Conservation (phyloP, 2,888 invertebrate genomes). For the Eremobia ochroleuca region DNA sequence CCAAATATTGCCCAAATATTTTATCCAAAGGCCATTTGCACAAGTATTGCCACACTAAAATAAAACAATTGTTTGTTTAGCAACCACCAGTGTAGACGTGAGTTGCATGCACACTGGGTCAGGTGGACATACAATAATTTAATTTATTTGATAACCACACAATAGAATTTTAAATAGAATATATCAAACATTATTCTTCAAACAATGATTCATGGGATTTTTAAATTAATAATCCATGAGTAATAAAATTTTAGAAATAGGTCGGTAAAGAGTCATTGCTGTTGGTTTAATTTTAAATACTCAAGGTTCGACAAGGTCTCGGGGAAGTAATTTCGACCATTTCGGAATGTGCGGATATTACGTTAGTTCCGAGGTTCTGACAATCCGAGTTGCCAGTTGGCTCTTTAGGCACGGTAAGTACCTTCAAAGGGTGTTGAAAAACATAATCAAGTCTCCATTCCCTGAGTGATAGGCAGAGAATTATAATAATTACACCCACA, state of each 20-base stretch:
- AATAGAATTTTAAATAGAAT: conserved; percentile 16
- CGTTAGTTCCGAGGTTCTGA: conserved; percentile 28
- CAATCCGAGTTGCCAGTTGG: conserved; percentile 13
- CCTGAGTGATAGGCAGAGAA: neutral
- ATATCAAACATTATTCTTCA: conserved; percentile 17
- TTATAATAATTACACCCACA: neutral
- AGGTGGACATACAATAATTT: conserved; percentile 44
- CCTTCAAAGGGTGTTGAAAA: conserved; percentile 11
- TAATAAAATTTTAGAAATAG: conserved; percentile 37
- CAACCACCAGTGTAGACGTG: conserved; percentile 75
- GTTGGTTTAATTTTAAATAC: conserved; percentile 12
- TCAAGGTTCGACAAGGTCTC: conserved; percentile 43
- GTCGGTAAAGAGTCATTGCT: conserved; percentile 1
- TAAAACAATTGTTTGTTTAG: conserved; percentile 76
- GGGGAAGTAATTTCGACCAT: conserved; percentile 41
- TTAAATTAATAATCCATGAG: conserved; percentile 32
- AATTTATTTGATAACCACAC: conserved; percentile 52
- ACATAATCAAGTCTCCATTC: neutral
- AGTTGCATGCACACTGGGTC: conserved; percentile 61
- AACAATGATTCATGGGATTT: conserved; percentile 50
- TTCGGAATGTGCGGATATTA: conserved; percentile 26
- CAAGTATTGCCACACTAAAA: conserved; percentile 71
- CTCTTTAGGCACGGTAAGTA: neutral
- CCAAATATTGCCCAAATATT: conserved; percentile 59
- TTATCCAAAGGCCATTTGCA: conserved; percentile 45